phyloP scores from a whole-genome alignment of 1,140 invertebrate species.

The Papilio polyxenes region DNA sequence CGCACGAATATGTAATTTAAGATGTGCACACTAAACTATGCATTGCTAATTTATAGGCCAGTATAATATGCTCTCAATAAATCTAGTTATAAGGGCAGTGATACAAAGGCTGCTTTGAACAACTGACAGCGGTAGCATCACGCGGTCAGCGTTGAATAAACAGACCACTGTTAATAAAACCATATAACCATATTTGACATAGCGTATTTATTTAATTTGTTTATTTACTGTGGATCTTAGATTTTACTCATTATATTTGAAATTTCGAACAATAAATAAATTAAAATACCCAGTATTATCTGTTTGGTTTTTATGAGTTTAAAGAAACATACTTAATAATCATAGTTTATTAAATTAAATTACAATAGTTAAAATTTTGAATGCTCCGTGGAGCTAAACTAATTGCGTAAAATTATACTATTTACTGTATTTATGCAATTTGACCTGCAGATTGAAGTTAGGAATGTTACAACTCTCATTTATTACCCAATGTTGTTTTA shows the following conservation, averaged over 20 bases:
- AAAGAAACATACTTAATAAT: not conserved
- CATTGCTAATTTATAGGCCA: not conserved
- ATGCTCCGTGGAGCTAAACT: not conserved
- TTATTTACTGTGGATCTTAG: not conserved
- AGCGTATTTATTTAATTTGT: not conserved
- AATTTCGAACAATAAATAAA: not conserved
- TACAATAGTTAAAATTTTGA: not conserved
- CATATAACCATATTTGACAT: no score
- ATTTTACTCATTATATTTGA: not conserved
- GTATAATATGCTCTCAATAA: not conserved
- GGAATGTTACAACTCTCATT: slow-evolving; percentile 14
- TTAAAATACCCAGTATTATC: not conserved
- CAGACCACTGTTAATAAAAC: no score
- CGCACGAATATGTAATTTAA: slow-evolving; percentile 20
- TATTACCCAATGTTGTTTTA: slow-evolving; percentile 16
- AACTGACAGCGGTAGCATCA: not conserved
- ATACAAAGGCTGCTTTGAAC: not conserved
- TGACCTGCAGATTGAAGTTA: slow-evolving; percentile 3
- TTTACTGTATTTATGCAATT: slow-evolving; percentile 16
- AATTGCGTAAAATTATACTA: not conserved
- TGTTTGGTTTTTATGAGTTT: not conserved
- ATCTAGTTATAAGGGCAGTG: not conserved
- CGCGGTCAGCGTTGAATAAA: not conserved
- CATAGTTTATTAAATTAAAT: not conserved
- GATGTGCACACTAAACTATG: not conserved